Conservation (phyloP, 2,888 invertebrate species). For the Bombylius major region DNA sequence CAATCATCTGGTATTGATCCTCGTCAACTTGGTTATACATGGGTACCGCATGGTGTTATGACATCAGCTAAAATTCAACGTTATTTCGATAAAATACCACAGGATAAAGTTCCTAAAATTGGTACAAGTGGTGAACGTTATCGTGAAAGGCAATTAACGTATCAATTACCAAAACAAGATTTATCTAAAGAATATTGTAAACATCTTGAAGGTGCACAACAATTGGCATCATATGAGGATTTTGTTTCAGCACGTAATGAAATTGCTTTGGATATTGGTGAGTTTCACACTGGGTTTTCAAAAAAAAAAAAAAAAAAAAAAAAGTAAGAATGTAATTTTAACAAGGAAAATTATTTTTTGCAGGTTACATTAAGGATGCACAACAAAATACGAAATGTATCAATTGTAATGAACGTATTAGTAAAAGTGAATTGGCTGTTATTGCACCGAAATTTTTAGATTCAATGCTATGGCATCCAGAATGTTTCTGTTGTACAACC, state of each 20-base stretch:
- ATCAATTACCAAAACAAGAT: constrained; percentile 91
- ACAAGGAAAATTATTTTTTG: constrained; percentile 17
- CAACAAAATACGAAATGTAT: constrained; percentile 57
- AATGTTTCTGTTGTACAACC: constrained; percentile 79
- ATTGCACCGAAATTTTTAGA: constrained; percentile 72
- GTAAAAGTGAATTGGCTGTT: constrained; percentile 69
- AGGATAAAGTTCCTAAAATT: constrained; percentile 60
- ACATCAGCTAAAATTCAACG: constrained; percentile 48
- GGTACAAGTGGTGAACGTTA: constrained; percentile 70
- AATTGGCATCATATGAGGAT: constrained; percentile 77
- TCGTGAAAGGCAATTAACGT: constrained; percentile 68
- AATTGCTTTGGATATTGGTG: constrained; percentile 88
- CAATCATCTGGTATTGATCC: constrained; percentile 42
- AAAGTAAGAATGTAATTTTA: not conserved
- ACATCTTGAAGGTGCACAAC: constrained; percentile 59
- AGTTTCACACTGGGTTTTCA: constrained; percentile 14
- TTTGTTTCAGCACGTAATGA: constrained; percentile 91
- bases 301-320: not conserved
- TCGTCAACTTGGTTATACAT: constrained; percentile 55
- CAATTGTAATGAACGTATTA: constrained; percentile 67
- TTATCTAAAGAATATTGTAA: constrained; percentile 79
- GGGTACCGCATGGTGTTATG: constrained; percentile 44
- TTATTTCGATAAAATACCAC: constrained; percentile 81
- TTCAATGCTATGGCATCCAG: constrained; percentile 74
- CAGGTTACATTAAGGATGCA: constrained; percentile 50